Base-by-base conservation (phyloP, 2,113 vertebrate genomes). In the Accipiter virgatus region DNA sequence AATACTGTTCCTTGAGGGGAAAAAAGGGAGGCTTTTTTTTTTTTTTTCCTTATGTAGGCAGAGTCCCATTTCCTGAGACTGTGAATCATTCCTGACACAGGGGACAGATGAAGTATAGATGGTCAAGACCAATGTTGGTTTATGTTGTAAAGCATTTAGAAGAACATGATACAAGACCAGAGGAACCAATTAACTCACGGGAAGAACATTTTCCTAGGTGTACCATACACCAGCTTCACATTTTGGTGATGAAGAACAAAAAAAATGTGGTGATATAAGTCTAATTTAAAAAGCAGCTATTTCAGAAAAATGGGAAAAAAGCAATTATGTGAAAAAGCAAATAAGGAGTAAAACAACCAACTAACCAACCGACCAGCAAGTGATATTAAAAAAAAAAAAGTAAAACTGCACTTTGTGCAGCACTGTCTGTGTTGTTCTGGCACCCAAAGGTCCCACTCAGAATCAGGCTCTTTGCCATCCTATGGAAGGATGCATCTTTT, bases 131-230 rank as follows among this genome's bases (percentile, higher is more conserved):
- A 18, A 20, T 53, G 19, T 5, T 74, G 9, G 7, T 66, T 73
- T 31, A 31, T 16, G 22, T 34, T 32, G 13, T 78, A 74, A 94
- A 86, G 10, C 5, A 6, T 66, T 84, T 71, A 63, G 16, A 53
- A 62, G 4, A 86, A n/a, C 20, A 22, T 47, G 38, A 67, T 26
- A 56, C 9, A 74, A 75, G 32, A 70, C 17, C 16, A 61, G 58
- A 82, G 29, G 48, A 89, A 90, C 4, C 10, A 43, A 74, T 55
- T 58, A 79, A 84, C 8, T 55, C 12, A n/a, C 2, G 12, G 43
- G 13, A 79, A 47, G 42, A 80, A 42, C 6, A 18, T 1, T 0
- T 27, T 88, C 25, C 12, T 77, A 53, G 0, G 1, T 40, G 17
- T 20, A 27, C 1, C 1, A 27, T 86, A 9, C 16, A 38, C 47